phyloP scores from a whole-genome alignment of 2,113 vertebrate genomes.

The Bufo bufo region DNA sequence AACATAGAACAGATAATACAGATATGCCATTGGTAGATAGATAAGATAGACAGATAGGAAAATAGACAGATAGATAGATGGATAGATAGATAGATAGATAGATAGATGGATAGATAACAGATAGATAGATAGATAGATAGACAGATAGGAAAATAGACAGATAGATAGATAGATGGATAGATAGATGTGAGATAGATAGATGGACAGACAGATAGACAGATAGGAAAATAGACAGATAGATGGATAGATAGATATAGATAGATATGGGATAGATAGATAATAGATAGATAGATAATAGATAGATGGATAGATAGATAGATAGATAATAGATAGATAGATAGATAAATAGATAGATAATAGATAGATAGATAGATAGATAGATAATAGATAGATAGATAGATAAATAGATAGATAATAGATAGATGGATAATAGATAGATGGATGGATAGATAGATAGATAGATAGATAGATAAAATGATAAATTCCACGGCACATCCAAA shows the following conservation, averaged over 20 bases:
- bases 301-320: conserved; percentile 3
- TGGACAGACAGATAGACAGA: background rate
- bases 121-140: background rate
- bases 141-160: too few relatives aligned
- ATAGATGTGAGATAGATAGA: too few relatives aligned
- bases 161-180: conserved; percentile 1
- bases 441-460: background rate
- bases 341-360: background rate
- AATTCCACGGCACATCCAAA: too few relatives aligned
- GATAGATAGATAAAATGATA: background rate
- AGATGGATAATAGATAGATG: conserved; percentile 1
- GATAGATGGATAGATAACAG: background rate
- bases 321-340: background rate
- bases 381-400: background rate
- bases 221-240: background rate
- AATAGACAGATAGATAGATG: background rate
- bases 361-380: conserved; percentile 10
- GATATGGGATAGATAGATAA: conserved; percentile 4
- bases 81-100: conserved; percentile 5
- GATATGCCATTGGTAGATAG: background rate
- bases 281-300: background rate
- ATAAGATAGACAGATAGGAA: background rate
- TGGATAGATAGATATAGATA: conserved; percentile 3
- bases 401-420: background rate
- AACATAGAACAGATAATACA: background rate